Evolutionary conservation across 2,113 vertebrate genomes (phyloP), one percentile per base, ranked within the genome.

Genomic region (Zosterops pallidus): DNA sequence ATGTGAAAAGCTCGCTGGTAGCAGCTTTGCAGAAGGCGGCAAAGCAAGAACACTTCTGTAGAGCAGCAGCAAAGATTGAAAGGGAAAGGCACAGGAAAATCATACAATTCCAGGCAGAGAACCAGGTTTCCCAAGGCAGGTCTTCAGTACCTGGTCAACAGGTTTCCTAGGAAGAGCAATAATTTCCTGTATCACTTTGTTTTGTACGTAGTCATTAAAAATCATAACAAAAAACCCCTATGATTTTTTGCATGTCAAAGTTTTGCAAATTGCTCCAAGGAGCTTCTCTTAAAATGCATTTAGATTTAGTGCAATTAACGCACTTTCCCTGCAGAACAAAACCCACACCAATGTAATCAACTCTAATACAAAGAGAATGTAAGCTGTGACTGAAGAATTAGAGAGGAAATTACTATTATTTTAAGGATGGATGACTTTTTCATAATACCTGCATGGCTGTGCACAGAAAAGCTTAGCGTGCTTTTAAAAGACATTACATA

Each of bases 121-220:
- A 63, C 77, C 18, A 44, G 50, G 21, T 50, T 89, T 80, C 50
- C 41, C 53, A 75, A 56, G 25, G 35, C 84, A 62, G 67, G 31
- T 96, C 31, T 89, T 80, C 42, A 63, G 24, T 74, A 85, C 70
- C 46, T 79, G 86, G 89, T 95, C 96, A 98, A 96, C 97, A 98
- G 90, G 94, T 98, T 95, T 84, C 86, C 72, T 86, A 47, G 80
- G 83, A 94, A 93, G 84, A 91, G 74, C 29, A 83, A 37, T 78
- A 42, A 91, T 96, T 95, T 96, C 90, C 60, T 26, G 21, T 89
- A 37, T 39, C 53, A 4, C 69, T 95, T 92, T 67, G 18, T 44
- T 86, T 95, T 91, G 44, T 82, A 75, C 0, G 0, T 37, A 91
- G 83, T 77, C 42, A 90, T 90, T 90, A 93, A 81, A 78, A 94